Evolutionary conservation across 2,113 vertebrate species (phyloP).

Genomic region (Daboia siamensis): DNA sequence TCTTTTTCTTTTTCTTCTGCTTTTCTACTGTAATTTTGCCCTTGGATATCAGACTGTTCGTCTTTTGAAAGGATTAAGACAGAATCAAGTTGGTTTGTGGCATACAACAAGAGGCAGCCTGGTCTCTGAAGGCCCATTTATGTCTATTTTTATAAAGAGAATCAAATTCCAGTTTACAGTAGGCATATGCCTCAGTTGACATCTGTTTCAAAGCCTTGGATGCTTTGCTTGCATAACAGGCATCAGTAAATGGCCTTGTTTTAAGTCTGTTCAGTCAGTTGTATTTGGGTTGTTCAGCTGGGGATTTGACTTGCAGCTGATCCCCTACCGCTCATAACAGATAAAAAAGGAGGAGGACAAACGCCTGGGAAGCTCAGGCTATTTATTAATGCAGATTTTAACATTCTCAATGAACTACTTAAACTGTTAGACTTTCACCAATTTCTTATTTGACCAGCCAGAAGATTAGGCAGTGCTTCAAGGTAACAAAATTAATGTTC

Average conservation of each 20-base stretch:
- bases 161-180: conserved; percentile 82
- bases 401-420: conserved; percentile 71
- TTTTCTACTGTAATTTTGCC: conserved; percentile 68
- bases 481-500: conserved; percentile 63
- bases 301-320: conserved; percentile 83
- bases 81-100: conserved; percentile 75
- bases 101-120: conserved; percentile 73
- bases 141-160: conserved; percentile 80
- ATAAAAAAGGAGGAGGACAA: conserved; percentile 60
- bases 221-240: conserved; percentile 84
- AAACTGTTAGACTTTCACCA: conserved; percentile 61
- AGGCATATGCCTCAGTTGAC: conserved; percentile 85
- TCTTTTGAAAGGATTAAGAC: conserved; percentile 80
- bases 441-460: conserved; percentile 71
- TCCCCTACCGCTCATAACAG: conserved; percentile 77
- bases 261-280: conserved; percentile 83
- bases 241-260: conserved; percentile 81
- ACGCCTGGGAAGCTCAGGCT: conserved; percentile 67
- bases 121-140: conserved; percentile 77
- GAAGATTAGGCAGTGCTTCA: conserved; percentile 46
- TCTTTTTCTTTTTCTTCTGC: conserved; percentile 84
- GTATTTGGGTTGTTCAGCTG: conserved; percentile 82
- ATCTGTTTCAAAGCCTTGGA: conserved; percentile 78
- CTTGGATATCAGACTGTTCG: conserved; percentile 82
- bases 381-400: conserved; percentile 79